Base-by-base conservation (phyloP, 2,797 vertebrate genomes). In the Enteromius mattozi region DNA sequence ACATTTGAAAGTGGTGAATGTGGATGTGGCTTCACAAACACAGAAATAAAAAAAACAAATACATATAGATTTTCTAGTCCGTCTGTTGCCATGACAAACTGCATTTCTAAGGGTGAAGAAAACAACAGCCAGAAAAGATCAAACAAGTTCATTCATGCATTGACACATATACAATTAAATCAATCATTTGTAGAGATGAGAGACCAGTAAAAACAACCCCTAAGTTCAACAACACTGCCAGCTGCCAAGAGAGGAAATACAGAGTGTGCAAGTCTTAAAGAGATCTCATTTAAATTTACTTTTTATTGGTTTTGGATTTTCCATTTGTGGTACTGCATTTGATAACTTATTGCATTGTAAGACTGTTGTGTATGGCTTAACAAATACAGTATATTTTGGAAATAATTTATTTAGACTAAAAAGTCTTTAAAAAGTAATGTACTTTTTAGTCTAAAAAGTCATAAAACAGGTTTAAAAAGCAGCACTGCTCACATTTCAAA, bases 11-110 rank as follows among this genome's bases (percentile, higher is more conserved):
- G 5, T 70, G n/a, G 21, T 24, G 6, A 45, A 42, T 6, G 12
- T 16, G 12, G 68, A 42, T 42, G 37, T 42, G 37, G 37, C 5
- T n/a, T 69, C 21, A 42, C 35, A 69, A 42, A 6, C 19, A 69
- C 9, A 0, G 35, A 69, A 42, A 69, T 6, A 0, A 40, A n/a
- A 70, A 40, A 70, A 19, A 70, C 37, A 70, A 42, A 69, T 2
- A 42, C 30, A 66, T 3, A 66, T 33, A 14, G 6, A 65, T 21
- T 40, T 69, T 70, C 40, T 10, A 70, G 17, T n/a, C 12, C 4
- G n/a, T 17, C n/a, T 27, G n/a, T 71, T 71, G 40, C 40, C n/a
- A 71, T 9, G n/a, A 71, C 66, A 69, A 69, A 40, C 69, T 27
- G 37, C n/a, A 45, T 24, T 71, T 71, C 40, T 24, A 2, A 71